Conservation (phyloP, 2,113 vertebrate species). For the Scatophagus argus region DNA sequence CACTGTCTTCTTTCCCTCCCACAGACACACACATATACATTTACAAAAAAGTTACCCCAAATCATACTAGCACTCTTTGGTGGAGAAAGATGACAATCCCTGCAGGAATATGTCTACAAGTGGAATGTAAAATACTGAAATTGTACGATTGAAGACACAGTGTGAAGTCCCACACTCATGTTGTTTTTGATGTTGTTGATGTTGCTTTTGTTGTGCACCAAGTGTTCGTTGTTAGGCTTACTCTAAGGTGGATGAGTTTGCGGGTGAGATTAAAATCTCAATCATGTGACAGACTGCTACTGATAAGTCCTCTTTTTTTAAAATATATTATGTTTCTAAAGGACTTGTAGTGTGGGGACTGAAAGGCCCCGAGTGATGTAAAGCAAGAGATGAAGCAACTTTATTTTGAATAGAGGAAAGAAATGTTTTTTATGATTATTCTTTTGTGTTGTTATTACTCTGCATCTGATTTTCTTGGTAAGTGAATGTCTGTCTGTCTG, state of each 20-base stretch:
- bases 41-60: conserved; percentile 7
- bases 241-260: conserved; percentile 40
- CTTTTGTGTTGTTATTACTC: conserved; percentile 55
- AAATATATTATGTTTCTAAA: conserved; percentile 18
- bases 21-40: neutral
- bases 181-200: conserved; percentile 65
- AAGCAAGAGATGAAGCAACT: conserved; percentile 40
- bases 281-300: conserved; percentile 33
- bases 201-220: conserved; percentile 65
- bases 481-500: conserved; percentile 67
- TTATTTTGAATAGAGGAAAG: conserved; percentile 41
- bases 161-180: conserved; percentile 61
- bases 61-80: conserved; percentile 57
- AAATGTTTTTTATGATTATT: conserved; percentile 53
- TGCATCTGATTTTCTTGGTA: conserved; percentile 69
- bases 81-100: conserved; percentile 72
- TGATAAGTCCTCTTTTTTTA: conserved; percentile 34
- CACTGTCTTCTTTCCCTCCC: conserved; percentile 9
- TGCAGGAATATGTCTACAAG: conserved; percentile 72
- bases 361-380: conserved; percentile 33
- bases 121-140: conserved; percentile 81
- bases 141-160: conserved; percentile 67
- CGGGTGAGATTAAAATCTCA: conserved; percentile 25
- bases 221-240: conserved; percentile 58
- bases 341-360: conserved; percentile 43